Percentiles rank a stretch among this genome's conserved stretches.
Evolutionary conservation across 2,113 vertebrate species (phyloP).

Genomic region (Setophaga petechia): DNA sequence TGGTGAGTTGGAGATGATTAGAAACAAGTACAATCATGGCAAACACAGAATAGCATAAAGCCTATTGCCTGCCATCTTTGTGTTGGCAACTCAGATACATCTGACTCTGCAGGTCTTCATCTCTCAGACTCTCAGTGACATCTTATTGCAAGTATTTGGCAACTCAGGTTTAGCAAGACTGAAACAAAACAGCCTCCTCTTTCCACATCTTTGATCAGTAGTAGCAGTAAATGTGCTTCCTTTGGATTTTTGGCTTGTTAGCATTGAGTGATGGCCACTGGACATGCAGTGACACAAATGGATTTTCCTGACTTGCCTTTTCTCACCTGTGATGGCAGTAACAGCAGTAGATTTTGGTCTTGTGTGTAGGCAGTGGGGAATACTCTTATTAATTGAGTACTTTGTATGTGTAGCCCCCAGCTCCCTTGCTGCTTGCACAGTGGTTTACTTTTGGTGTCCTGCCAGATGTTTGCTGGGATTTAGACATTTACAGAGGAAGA

Average conservation of each 20-base stretch:
- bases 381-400: neutral
- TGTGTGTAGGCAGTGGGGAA: neutral
- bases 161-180: neutral
- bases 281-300: fast-evolving
- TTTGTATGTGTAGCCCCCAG: neutral
- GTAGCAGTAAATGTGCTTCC: neutral
- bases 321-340: neutral
- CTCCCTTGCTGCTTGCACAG: neutral
- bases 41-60: neutral
- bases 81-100: neutral
- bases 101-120: neutral
- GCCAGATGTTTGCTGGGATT: neutral
- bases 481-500: neutral
- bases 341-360: neutral
- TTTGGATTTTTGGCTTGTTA: neutral
- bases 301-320: neutral
- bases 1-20: neutral
- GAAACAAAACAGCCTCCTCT: neutral
- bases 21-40: neutral
- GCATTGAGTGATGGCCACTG: neutral
- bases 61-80: neutral
- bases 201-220: neutral
- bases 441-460: neutral
- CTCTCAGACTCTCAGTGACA: neutral
- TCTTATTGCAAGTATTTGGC: neutral